Evolutionary conservation across 1,140 invertebrate genomes (phyloP), one percentile per base, ranked within the genome.

Genomic region (Palaemon carinicauda): DNA sequence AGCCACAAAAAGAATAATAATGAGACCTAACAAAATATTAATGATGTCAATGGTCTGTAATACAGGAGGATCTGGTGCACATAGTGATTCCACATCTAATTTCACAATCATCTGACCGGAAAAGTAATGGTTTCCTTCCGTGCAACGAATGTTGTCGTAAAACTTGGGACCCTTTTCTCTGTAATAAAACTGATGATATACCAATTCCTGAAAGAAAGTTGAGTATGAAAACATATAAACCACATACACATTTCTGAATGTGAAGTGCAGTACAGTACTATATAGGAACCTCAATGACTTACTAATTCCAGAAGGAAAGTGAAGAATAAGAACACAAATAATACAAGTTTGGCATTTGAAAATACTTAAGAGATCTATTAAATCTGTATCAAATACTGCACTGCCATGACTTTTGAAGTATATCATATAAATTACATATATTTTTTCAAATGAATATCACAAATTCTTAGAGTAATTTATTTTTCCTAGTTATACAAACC

Each of bases 41-140:
- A 88, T 60, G 52, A 88, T 77, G 50, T 88, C 88, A 33, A 88
- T 24, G n/a, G 73, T 41, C 65, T 65, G 19, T 29, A 88, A 73
- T 9, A 82, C 80, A 7, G 82, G 84, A 54, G 82, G 88, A 7
- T 75, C 79, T 3, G 73, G 73, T 7, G 71, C 51, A 51, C 88
- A 88, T 53, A 54, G 71, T 27, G 50, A 65, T 3, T 50, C n/a
- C 14, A 88, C 80, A 24, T 85, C 82, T 17, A 88, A 27, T 31
- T 31, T 80, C 27, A 88, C 52, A 17, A 88, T 74, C 50, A 31
- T 78, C 15, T 77, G 79, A 15, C 73, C 56, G 9, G 69, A 29
- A 27, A 27, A 50, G 24, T 81, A 50, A 14, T 75, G 50, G 7
- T 77, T 51, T 3, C 75, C 52, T 33, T 53, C 60, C 19, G 56